Evolutionary conservation across 2,113 vertebrate genomes (phyloP), one percentile per base, ranked within the genome.

Genomic region (Todiramphus chloris): DNA sequence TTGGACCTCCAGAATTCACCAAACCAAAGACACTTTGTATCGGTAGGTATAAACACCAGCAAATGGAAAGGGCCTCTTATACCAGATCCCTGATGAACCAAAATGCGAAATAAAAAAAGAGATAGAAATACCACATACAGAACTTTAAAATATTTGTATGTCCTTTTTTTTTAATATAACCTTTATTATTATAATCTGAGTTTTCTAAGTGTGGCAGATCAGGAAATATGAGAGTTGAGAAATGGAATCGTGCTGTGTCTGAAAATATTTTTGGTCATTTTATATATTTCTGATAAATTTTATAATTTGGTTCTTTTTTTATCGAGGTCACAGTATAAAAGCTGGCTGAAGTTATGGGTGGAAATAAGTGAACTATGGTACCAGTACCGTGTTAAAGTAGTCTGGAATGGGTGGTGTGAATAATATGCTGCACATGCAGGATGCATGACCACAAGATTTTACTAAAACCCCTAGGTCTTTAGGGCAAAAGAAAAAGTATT

Each of bases 11-110:
- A 35, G 50, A 51, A n/a, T 28, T 56, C 66, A 63, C 30, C 21
- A 37, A 25, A 62, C 4, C 11, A 6, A n/a, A 30, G 43, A 25
- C 7, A 2, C 17, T 50, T 35, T 0, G 0, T 11, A 27, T 13
- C 27, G 12, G 5, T 4, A 37, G 8, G 14, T 46, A 46, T 46
- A 46, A 46, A 46, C 44, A 46, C 44, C 44, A 46, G 44, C 44
- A 46, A 46, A 46, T 46, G 44, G 44, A 46, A 46, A 46, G 18
- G 44, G 18, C 21, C 6, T 50, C 25, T 70, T 16, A 3, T 18
- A 5, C 5, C 16, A 23, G 23, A 55, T 46, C 37, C 16, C 37
- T 13, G 8, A 43, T 27, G 33, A 81, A 44, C 17, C 35, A 48
- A 33, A 83, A 11, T 9, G 48, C 20, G 21, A 48, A 73, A 25